Percentiles rank a stretch among this genome's conserved stretches.
Evolutionary conservation across 2,797 vertebrate genomes (phyloP).

Genomic region (Xerus rutilus): DNA sequence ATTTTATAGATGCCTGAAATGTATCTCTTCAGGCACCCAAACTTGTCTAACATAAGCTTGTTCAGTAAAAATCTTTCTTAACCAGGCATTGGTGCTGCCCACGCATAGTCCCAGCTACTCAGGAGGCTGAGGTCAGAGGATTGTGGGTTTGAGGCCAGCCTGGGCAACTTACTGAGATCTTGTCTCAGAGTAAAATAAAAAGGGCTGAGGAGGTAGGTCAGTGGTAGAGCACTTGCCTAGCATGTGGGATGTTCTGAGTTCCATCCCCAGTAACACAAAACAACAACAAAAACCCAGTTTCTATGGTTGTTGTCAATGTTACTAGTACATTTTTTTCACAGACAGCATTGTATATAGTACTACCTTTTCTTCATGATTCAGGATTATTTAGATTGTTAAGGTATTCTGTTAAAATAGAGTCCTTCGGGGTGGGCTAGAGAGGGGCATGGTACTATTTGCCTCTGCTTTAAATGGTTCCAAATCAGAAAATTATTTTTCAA

Average conservation of each 20-base stretch:
- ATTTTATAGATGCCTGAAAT: conserved; percentile 39
- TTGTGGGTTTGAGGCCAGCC: neutral
- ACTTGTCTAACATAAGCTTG: conserved; percentile 19
- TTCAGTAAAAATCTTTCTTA: conserved; percentile 22
- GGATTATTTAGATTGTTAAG: neutral
- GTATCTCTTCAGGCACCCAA: conserved; percentile 11
- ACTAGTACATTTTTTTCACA: neutral
- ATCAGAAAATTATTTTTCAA: neutral
- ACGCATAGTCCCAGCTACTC: neutral
- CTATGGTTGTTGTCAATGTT: neutral
- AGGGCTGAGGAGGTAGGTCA: neutral
- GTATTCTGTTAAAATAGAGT: neutral
- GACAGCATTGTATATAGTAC: neutral
- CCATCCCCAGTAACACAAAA: neutral
- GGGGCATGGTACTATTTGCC: neutral
- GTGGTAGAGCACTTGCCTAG: neutral
- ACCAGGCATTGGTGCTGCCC: neutral
- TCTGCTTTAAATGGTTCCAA: neutral
- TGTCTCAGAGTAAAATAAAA: neutral
- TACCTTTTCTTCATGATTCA: conserved; percentile 29
- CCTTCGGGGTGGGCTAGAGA: neutral
- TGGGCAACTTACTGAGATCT: neutral
- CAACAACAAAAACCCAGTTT: neutral
- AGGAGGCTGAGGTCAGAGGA: neutral
- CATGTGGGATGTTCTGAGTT: neutral